Base-by-base conservation (phyloP, 2,113 vertebrate genomes). In the Syngnathus floridae region DNA sequence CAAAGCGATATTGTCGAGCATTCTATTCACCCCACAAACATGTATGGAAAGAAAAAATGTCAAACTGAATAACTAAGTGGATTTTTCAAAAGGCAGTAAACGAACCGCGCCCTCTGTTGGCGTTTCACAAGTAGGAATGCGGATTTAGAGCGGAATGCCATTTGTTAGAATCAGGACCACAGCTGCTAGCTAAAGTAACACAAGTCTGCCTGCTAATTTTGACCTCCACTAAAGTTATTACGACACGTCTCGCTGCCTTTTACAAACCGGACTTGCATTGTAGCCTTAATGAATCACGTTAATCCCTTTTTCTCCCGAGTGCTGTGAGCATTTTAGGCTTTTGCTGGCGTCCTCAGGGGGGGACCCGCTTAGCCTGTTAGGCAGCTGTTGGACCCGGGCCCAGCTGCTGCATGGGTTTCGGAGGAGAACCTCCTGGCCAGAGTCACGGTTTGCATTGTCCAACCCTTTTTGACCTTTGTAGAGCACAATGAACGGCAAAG, bases 301-400 rank as follows among this genome's bases (percentile, higher is more conserved):
- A 73, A 81, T 84, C 63, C 66, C 77, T 65, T n/a, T 31, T 62
- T 70, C 72, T 63, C 65, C 62, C 62, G 75, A 82, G 75, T 56
- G 72, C 60, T 64, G 26, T 55, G 67, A 65, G 76, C 54, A 65
- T 65, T 65, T 67, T 14, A 58, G 63, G 64, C 72, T 75, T 70
- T 66, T 35, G 5, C 77, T 43, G 82, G 67, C 16, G 66, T 62
- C 73, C 73, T 76, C 77, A 55, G 7, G 69, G 76, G 76, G 76
- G 81, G 78, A 67, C 77, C 74, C 77, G 36, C 66, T 87, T 79
- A 88, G 79, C 81, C 83, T 82, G 83, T 90, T 87, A 89, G 72
- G 69, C 85, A 79, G 84, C 84, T 82, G 85, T 78, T 66, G 48
- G 65, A 77, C 61, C 49, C 49, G 35, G 62, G 60, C 77, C 72